phyloP scores from a whole-genome alignment of 2,888 invertebrate species.

The Hoplodrina ambigua region DNA sequence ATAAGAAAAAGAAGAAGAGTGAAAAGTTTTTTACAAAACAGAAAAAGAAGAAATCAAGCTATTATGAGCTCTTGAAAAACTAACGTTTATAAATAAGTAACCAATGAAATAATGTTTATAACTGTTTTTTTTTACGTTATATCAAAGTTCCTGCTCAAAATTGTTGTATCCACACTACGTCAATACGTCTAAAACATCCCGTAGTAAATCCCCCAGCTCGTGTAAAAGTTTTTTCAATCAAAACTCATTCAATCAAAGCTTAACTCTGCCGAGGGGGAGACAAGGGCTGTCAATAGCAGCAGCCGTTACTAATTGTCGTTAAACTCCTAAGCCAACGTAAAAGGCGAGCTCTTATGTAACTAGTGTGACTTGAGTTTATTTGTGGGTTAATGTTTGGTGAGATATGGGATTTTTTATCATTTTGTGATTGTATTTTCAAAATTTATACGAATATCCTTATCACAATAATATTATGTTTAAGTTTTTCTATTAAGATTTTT shows the following conservation, averaged over 20 bases:
- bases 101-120: too few relatives aligned
- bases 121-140: too few relatives aligned
- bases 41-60: too few relatives aligned
- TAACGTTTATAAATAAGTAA: too few relatives aligned
- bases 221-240: slow-evolving; percentile 69
- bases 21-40: not conserved
- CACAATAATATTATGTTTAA: too few relatives aligned
- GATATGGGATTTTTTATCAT: not conserved
- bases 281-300: slow-evolving; percentile 68
- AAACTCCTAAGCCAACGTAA: slow-evolving; percentile 56
- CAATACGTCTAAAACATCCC: slow-evolving; percentile 16
- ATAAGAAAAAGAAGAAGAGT: too few relatives aligned
- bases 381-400: slow-evolving; percentile 4
- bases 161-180: not conserved
- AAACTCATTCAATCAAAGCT: slow-evolving; percentile 69
- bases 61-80: too few relatives aligned
- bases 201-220: slow-evolving; percentile 25
- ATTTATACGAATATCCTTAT: too few relatives aligned
- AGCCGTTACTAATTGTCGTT: slow-evolving; percentile 65
- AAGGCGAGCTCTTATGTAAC: slow-evolving; percentile 36
- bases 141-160: not conserved
- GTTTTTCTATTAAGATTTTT: too few relatives aligned
- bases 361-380: slow-evolving; percentile 17
- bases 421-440: too few relatives aligned
- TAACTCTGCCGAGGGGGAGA: slow-evolving; percentile 62